These are phyloP conservation scores for Microchirus variegatus DNA, from an alignment of 2,797 vertebrate genomes.

Conservation along the genomic window DNA sequence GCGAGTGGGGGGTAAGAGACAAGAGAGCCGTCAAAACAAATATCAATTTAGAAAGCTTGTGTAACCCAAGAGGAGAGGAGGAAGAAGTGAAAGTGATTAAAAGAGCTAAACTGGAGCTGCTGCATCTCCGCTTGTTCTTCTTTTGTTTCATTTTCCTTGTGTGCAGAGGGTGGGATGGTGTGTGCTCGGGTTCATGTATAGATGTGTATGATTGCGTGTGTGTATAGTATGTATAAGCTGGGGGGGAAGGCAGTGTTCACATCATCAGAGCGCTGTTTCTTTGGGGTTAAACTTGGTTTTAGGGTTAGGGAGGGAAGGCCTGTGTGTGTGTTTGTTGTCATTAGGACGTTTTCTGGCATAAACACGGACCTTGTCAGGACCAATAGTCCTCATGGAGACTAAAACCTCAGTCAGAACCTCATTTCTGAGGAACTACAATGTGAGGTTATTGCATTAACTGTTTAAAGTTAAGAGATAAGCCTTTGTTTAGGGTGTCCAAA, in stretches of 20 bases:
- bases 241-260: background rate
- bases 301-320: too few species aligned
- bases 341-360: too few species aligned
- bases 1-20: slow-evolving; percentile 15
- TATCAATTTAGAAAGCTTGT: slow-evolving; percentile 29
- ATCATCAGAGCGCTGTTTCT: too few species aligned
- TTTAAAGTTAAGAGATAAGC: too few species aligned
- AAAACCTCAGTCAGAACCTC: too few species aligned
- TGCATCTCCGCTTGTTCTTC: slow-evolving; percentile 7
- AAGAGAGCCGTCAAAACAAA: slow-evolving; percentile 44
- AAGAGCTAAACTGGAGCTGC: slow-evolving; percentile 25
- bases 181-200: slow-evolving; percentile 9
- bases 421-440: too few species aligned
- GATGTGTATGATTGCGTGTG: slow-evolving; percentile 11
- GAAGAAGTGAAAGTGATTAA: slow-evolving; percentile 6
- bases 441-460: too few species aligned
- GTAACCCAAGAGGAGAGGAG: slow-evolving; percentile 19
- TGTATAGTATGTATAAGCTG: slow-evolving; percentile 1
- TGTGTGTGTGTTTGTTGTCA: too few species aligned
- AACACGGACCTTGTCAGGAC: slow-evolving; percentile 18
- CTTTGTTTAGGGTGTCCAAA: too few species aligned
- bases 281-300: too few species aligned
- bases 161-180: slow-evolving; percentile 21
- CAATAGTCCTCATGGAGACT: background rate
- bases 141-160: slow-evolving; percentile 38